A percentile compares a stretch with the other conserved stretches of the same genome.
Evolutionary conservation across 2,797 vertebrate genomes (phyloP).

Genomic region (Malacoraja senta): DNA sequence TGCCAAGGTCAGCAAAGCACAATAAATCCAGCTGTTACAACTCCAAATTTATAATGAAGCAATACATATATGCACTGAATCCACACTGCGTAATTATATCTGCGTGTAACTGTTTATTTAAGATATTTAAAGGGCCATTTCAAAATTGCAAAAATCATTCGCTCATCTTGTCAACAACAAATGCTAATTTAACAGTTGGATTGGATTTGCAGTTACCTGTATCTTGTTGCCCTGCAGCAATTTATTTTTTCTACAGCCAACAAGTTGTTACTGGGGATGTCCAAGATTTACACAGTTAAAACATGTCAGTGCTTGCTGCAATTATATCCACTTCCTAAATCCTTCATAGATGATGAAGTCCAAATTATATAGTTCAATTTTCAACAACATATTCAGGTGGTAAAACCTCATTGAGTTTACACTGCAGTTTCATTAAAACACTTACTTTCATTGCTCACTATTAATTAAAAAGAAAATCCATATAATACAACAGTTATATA

Average conservation of each 20-base stretch:
- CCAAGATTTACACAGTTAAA: not conserved
- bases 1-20: not conserved
- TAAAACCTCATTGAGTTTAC: not conserved
- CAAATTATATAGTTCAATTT: not conserved
- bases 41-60: not conserved
- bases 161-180: not conserved
- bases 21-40: not conserved
- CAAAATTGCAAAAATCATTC: constrained; percentile 15
- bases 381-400: not conserved
- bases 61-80: too few relatives aligned
- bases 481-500: not conserved
- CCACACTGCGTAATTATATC: not conserved
- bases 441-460: not conserved
- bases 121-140: not conserved
- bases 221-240: not conserved
- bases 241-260: not conserved
- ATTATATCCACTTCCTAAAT: not conserved
- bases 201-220: not conserved
- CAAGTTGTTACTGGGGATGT: constrained; percentile 5
- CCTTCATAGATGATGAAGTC: not conserved
- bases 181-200: not conserved
- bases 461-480: not conserved
- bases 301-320: not conserved
- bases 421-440: not conserved
- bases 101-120: not conserved